These are phyloP conservation scores for Chrysogorgia sp. DNA, from an alignment of 92 coral and sea anemone species.

Conservation along the genomic window DNA sequence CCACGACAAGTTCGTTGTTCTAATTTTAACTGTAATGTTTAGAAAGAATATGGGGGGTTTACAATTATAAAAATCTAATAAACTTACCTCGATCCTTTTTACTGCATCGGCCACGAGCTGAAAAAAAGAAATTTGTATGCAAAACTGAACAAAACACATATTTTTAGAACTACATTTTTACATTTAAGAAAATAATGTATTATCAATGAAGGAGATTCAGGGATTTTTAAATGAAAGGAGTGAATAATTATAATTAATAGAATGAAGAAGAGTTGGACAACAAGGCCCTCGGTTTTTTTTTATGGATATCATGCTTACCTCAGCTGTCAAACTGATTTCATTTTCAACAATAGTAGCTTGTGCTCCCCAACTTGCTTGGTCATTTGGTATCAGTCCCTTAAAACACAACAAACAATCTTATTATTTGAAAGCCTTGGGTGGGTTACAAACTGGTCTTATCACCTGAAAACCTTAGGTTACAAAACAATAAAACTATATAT, in stretches of 20 bases:
- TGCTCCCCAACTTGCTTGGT: constrained; percentile 83
- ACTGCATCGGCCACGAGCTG: constrained; percentile 98
- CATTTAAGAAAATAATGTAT: not conserved
- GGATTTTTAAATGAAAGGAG: no score
- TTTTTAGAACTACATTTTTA: no score
- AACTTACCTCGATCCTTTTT: constrained; percentile 80
- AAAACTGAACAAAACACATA: not conserved
- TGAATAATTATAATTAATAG: no score
- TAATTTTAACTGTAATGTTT: no score
- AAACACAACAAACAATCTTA: not conserved
- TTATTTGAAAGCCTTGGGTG: not conserved
- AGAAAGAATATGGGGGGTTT: no score
- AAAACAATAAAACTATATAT: not conserved
- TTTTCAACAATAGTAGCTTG: constrained; percentile 85
- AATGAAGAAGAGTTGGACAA: not conserved
- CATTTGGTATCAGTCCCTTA: constrained; percentile 87
- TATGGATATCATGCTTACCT: constrained; percentile 61
- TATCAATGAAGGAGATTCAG: not conserved
- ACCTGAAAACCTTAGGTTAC: no score
- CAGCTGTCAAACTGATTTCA: constrained; percentile 93
- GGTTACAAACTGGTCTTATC: not conserved
- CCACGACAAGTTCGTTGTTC: no score
- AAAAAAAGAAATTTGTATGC: not conserved
- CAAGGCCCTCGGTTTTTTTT: not conserved
- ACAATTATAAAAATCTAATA: not conserved